phyloP scores from a whole-genome alignment of 2,113 vertebrate species.

The Stictonetta naevosa region DNA sequence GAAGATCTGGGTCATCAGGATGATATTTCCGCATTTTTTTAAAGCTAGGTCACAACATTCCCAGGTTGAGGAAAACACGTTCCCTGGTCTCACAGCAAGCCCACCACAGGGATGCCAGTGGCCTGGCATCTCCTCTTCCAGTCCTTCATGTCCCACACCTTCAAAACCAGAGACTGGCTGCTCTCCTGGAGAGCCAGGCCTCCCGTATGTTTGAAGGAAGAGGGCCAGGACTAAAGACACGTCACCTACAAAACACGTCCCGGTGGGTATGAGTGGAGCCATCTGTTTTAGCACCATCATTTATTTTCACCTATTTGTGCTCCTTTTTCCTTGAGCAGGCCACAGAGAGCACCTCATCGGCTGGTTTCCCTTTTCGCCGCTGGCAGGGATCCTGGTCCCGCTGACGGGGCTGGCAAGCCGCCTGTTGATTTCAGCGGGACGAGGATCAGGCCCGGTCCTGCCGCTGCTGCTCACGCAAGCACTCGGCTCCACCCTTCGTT shows the following conservation, averaged over 20 bases:
- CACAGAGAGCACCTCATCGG: neutral
- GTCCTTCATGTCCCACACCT: neutral
- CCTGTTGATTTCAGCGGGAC: conserved; percentile 27
- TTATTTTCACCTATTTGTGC: neutral
- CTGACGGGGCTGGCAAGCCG: neutral
- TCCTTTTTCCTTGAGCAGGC: neutral
- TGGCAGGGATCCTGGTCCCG: conserved; percentile 25
- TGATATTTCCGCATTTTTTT: conserved; percentile 24
- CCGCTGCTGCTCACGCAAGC: conserved; percentile 56
- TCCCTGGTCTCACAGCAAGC: neutral
- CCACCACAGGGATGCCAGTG: neutral
- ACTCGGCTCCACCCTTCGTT: conserved; percentile 35
- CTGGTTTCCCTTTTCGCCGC: neutral
- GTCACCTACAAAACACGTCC: neutral
- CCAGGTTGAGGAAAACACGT: neutral
- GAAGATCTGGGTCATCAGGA: neutral
- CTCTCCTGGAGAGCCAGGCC: neutral
- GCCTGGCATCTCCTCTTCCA: neutral
- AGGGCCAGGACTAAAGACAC: neutral
- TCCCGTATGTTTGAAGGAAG: neutral
- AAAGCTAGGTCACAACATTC: neutral
- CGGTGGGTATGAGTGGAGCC: neutral
- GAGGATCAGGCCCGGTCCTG: conserved; percentile 63
- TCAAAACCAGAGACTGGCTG: neutral
- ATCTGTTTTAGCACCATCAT: neutral